These are phyloP conservation scores for Galeruca laticollis DNA, from an alignment of 2,888 invertebrate genomes.

Conservation along the genomic window DNA sequence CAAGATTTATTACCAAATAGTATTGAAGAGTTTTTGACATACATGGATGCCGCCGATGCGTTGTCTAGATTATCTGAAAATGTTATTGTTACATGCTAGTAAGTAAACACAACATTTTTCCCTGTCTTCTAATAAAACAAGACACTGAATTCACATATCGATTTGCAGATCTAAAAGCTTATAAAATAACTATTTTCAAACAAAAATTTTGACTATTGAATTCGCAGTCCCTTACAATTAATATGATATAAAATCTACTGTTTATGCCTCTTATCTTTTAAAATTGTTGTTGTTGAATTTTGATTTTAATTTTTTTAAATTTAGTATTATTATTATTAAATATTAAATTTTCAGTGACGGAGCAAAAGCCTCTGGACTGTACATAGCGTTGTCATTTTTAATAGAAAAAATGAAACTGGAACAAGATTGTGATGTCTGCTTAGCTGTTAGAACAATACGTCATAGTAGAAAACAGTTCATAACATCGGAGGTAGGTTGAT, in stretches of 20 bases:
- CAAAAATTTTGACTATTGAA: no score
- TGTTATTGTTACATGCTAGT: slow-evolving; percentile 65
- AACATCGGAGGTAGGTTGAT: slow-evolving; percentile 57
- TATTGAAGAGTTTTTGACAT: slow-evolving; percentile 57
- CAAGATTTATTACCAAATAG: slow-evolving; percentile 52
- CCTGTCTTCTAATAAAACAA: not conserved
- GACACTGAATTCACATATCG: no score
- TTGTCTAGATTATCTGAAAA: slow-evolving; percentile 59
- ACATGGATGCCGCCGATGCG: slow-evolving; percentile 62
- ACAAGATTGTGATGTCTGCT: slow-evolving; percentile 68
- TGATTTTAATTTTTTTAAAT: no score
- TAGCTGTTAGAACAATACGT: slow-evolving; percentile 66
- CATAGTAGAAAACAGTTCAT: slow-evolving; percentile 66
- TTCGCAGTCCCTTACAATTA: no score
- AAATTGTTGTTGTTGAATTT: no score
- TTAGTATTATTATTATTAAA: not conserved
- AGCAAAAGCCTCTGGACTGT: slow-evolving; percentile 66
- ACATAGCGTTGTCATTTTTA: slow-evolving; percentile 65
- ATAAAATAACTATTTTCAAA: no score
- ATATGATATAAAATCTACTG: no score
- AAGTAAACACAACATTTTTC: slow-evolving; percentile 47
- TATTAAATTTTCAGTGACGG: slow-evolving; percentile 64
- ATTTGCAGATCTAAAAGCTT: no score
- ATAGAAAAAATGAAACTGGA: slow-evolving; percentile 69
- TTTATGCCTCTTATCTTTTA: no score